These are phyloP conservation scores for Tenualosa thibaudeaui DNA, from an alignment of 2,797 vertebrate genomes.

Conservation along the genomic window DNA sequence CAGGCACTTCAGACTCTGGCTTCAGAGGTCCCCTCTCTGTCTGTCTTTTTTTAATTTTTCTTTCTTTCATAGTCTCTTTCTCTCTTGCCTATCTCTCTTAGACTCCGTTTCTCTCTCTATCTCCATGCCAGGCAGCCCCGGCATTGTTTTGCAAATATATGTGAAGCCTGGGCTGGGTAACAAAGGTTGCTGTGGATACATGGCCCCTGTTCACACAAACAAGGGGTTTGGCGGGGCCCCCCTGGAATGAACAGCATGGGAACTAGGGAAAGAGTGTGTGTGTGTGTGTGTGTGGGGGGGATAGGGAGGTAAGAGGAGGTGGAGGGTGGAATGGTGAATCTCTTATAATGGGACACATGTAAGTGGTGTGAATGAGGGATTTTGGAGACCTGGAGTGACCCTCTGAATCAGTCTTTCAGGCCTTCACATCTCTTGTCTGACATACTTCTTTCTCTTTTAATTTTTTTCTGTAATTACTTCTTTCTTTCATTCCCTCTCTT, in stretches of 20 bases:
- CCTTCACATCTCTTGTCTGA: constrained; percentile 34
- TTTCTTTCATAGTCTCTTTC: not conserved
- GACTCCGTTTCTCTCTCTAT: constrained; percentile 4
- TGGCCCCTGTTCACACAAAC: constrained; percentile 36
- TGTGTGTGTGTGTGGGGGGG: not conserved
- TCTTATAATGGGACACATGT: not conserved
- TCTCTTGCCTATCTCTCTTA: not conserved
- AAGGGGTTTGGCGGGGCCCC: constrained; percentile 47
- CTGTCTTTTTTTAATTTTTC: not conserved
- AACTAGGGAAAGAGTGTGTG: constrained; percentile 37
- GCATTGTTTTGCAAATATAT: constrained; percentile 62
- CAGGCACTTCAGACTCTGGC: not conserved
- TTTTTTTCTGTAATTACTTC: constrained; percentile 17
- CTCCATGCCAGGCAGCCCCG: not conserved
- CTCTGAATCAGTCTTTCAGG: constrained; percentile 8
- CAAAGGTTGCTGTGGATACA: constrained; percentile 63
- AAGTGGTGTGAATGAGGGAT: not conserved
- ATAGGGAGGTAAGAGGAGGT: constrained; percentile 5
- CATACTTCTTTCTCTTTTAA: constrained; percentile 39
- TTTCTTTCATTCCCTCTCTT: not conserved
- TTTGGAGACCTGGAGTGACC: not conserved
- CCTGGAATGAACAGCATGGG: constrained; percentile 57
- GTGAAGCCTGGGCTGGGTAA: constrained; percentile 51
- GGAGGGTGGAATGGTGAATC: not conserved
- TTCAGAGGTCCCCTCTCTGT: not conserved